These are phyloP conservation scores for Ciona savignyi DNA, from an alignment of 23 tunicate species.

Conservation along the genomic window DNA sequence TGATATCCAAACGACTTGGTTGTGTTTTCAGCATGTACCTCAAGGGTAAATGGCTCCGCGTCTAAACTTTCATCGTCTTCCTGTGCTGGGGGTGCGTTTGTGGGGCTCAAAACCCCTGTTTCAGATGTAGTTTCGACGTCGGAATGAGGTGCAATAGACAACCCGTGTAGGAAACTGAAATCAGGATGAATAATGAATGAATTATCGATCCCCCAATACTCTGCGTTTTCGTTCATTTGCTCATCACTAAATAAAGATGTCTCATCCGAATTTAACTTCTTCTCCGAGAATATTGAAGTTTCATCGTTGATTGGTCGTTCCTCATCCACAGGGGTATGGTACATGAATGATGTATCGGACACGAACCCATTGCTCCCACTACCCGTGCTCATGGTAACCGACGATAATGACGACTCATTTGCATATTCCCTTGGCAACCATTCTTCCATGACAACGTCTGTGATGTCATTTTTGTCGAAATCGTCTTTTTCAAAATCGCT, in stretches of 20 bases:
- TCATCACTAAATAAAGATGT: background rate
- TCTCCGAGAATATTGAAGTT: background rate
- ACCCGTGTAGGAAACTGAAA: constrained; percentile 58
- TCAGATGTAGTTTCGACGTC: background rate
- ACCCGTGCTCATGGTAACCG: background rate
- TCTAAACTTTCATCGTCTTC: background rate
- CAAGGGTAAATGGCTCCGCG: no score
- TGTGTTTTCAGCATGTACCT: no score
- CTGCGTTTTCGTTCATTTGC: background rate
- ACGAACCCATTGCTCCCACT: background rate
- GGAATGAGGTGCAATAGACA: constrained; percentile 7
- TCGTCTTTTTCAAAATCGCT: background rate
- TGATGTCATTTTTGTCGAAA: background rate
- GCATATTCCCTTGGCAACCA: background rate
- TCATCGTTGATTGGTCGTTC: background rate
- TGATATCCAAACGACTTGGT: background rate
- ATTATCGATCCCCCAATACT: constrained; percentile 31
- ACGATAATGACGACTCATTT: background rate
- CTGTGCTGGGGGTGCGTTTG: background rate
- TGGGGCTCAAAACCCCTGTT: no score
- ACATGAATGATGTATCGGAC: background rate
- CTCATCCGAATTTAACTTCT: background rate
- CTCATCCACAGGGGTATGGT: background rate
- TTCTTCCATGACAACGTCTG: background rate
- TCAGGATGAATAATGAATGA: constrained; percentile 67